Evolutionary conservation across 1,140 invertebrate species (phyloP), one percentile per base, ranked within the genome.

Genomic region (Meloidogyne floridensis): DNA sequence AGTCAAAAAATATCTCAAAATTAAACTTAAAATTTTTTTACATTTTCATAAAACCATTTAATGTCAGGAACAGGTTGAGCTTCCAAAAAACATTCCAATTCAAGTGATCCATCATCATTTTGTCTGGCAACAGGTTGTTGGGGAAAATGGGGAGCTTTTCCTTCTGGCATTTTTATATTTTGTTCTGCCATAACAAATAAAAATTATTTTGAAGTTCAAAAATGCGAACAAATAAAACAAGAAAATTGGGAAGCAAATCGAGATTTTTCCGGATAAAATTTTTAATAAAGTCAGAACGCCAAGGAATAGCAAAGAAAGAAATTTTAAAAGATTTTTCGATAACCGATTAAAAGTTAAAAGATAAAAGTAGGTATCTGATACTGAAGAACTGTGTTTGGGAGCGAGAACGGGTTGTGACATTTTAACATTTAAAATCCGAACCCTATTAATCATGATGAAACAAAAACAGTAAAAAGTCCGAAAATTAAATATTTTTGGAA

Each of bases 91-190:
- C 96, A 98, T 92, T 97, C 95, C 94, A 98, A 95, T 86, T 97
- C 94, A 83, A 98, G 92, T 15, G 87, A 89, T 15, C 88, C 88
- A 90, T 97, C 96, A 69, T 95, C 96, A 84, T 96, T 95, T 92
- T 98, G 96, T 85, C 95, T 93, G 85, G 98, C 97, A 51, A 95
- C 96, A 79, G 96, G 96, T 91, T 98, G 97, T 93, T 97, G 97
- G 71, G 96, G 96, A 91, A 98, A 98, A 87, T 96, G 93, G 74
- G 96, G 96, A 76, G 95, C 93, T 92, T 97, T 97, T 84, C 95
- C 95, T 43, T 84, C 86, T 13, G 86, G 85, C 86, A 87, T 87
- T 81, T 43, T 79, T 65, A 15, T 43, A n/a, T 7, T 13, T 72
- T 3, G 20, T 43, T 72, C 47, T 72, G 56, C 3, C 56, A 18